Percentiles rank a stretch among this genome's conserved stretches.
Evolutionary conservation across 2,797 vertebrate genomes (phyloP).

Genomic region (Lophius americanus): DNA sequence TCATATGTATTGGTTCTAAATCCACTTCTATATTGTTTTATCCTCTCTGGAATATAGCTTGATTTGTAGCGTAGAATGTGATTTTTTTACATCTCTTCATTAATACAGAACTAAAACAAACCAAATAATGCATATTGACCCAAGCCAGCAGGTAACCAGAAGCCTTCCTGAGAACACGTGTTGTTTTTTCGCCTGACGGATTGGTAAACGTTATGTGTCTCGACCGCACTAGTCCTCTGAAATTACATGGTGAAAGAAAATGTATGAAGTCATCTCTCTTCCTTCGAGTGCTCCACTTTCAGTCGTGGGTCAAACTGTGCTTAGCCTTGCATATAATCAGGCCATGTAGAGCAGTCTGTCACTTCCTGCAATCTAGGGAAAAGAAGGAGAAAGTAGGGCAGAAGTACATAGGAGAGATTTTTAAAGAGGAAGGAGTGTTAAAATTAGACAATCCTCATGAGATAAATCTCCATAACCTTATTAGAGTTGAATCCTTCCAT

Average conservation of each 20-base stretch:
- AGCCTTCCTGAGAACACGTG: background rate
- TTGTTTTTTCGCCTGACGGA: slow-evolving; percentile 23
- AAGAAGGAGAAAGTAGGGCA: slow-evolving; percentile 52
- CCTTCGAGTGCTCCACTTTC: slow-evolving; percentile 66
- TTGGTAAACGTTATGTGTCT: slow-evolving; percentile 1
- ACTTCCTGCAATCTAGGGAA: slow-evolving; percentile 52
- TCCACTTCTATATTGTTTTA: slow-evolving; percentile 15
- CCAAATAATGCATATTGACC: background rate
- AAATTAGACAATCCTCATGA: slow-evolving; percentile 52
- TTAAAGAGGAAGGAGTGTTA: slow-evolving; percentile 28
- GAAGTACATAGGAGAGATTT: slow-evolving; percentile 39
- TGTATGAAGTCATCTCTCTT: slow-evolving; percentile 42
- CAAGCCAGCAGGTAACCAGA: slow-evolving; percentile 1
- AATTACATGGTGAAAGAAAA: slow-evolving; percentile 30
- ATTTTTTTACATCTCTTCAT: background rate
- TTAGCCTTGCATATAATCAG: slow-evolving; percentile 78
- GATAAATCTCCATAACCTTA: slow-evolving; percentile 37
- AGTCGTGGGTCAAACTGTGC: slow-evolving; percentile 73
- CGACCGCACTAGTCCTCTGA: slow-evolving; percentile 26
- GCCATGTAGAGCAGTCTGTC: slow-evolving; percentile 70
- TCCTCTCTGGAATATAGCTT: slow-evolving; percentile 17
- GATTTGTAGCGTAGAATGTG: no score
- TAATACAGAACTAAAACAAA: slow-evolving; percentile 8
- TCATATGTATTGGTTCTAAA: slow-evolving; percentile 51
- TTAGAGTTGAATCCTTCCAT: slow-evolving; percentile 33